Evolutionary conservation across 2,797 vertebrate genomes (phyloP).

Genomic region (Xerus rutilus): DNA sequence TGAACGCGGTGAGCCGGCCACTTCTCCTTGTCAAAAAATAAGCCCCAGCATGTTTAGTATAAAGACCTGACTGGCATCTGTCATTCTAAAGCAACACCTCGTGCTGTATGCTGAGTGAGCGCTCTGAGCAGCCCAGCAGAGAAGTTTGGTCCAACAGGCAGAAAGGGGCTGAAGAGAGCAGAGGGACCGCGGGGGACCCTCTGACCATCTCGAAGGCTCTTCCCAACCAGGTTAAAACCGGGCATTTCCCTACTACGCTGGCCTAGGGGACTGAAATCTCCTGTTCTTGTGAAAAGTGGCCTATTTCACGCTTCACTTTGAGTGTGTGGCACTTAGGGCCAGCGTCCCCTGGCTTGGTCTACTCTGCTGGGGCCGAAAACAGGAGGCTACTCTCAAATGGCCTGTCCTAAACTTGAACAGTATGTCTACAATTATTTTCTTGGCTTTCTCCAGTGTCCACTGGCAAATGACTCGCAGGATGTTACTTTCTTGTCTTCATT

Average conservation of each 20-base stretch:
- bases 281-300: background rate
- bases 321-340: background rate
- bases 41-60: background rate
- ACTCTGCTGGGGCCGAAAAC: background rate
- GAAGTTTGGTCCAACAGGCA: background rate
- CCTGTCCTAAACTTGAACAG: background rate
- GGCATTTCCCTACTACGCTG: rapidly evolving
- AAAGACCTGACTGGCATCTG: no score
- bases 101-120: background rate
- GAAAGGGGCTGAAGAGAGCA: background rate
- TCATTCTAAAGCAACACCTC: background rate
- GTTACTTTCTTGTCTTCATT: background rate
- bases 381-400: background rate
- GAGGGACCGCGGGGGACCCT: no score
- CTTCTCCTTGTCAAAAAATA: background rate
- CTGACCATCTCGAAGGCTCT: background rate
- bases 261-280: background rate
- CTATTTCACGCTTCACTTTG: background rate
- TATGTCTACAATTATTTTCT: background rate
- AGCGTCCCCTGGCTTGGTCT: background rate
- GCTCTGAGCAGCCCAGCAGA: background rate
- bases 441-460: background rate
- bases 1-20: background rate
- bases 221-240: background rate
- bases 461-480: background rate